phyloP scores from a whole-genome alignment of 2,888 invertebrate genomes.

The Hybos culiciformis region DNA sequence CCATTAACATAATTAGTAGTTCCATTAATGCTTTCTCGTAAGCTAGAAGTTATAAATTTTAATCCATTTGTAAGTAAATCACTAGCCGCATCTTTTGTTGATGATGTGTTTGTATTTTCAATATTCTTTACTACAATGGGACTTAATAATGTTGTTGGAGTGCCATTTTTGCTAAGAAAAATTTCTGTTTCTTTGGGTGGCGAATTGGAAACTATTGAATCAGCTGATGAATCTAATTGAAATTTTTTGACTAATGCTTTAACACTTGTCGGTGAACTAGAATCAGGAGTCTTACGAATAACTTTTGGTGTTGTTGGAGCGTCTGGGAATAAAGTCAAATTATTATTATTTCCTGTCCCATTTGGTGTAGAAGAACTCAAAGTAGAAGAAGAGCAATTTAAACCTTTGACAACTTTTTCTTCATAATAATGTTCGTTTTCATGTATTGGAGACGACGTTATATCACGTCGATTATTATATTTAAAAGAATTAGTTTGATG shows the following conservation, averaged over 20 bases:
- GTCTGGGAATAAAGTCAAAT: slow-evolving; percentile 39
- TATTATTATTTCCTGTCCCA: slow-evolving; percentile 10
- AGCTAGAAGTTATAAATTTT: too few relatives aligned
- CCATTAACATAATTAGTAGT: too few relatives aligned
- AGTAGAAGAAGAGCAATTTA: neutral
- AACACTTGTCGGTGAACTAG: slow-evolving; percentile 38
- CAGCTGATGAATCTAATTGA: slow-evolving; percentile 26
- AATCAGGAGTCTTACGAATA: slow-evolving; percentile 44
- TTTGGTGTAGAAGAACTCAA: slow-evolving; percentile 15
- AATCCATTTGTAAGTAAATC: slow-evolving; percentile 3
- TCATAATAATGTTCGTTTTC: slow-evolving; percentile 21
- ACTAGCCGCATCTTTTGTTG: neutral
- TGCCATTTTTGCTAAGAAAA: too few relatives aligned
- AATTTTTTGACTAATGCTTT: slow-evolving; percentile 36
- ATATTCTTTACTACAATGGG: slow-evolving; percentile 10
- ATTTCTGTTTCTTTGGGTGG: slow-evolving; percentile 11
- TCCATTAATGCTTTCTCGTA: too few relatives aligned
- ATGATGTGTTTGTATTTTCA: neutral
- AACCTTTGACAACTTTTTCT: slow-evolving; percentile 25
- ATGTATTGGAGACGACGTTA: slow-evolving; percentile 13
- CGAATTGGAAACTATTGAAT: slow-evolving; percentile 7
- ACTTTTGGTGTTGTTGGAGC: slow-evolving; percentile 54
- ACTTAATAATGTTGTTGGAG: slow-evolving; percentile 14
- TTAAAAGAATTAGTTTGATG: too few relatives aligned
- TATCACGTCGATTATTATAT: slow-evolving; percentile 14